A percentile compares a stretch with the other conserved stretches of the same genome.
Evolutionary conservation across 1,140 invertebrate genomes (phyloP).

Genomic region (Onthophagus taurus): DNA sequence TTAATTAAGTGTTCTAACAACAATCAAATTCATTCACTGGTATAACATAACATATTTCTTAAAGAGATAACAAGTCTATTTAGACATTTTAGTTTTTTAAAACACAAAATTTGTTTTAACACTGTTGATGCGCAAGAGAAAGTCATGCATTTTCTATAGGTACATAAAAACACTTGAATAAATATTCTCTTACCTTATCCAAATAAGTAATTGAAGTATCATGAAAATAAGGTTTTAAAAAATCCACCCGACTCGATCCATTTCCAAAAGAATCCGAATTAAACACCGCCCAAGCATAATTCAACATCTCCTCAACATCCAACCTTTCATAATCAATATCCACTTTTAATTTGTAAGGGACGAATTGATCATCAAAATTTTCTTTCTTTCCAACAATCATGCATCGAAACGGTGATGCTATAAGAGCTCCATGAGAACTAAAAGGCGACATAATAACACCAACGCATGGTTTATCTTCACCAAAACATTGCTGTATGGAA

Average conservation of each 20-base stretch:
- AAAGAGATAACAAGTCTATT: too few relatives aligned
- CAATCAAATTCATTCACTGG: too few relatives aligned
- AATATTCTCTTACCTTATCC: conserved; percentile 30
- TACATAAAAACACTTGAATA: too few relatives aligned
- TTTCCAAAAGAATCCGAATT: conserved; percentile 9
- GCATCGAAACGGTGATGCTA: conserved; percentile 34
- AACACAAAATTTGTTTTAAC: too few relatives aligned
- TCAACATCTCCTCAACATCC: conserved; percentile 23
- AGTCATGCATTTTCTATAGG: too few relatives aligned
- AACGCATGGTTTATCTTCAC: conserved; percentile 43
- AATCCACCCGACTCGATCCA: conserved; percentile 21
- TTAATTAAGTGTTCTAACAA: too few relatives aligned
- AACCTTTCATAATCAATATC: conserved; percentile 23
- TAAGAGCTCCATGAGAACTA: conserved; percentile 32
- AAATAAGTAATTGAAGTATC: conserved; percentile 32
- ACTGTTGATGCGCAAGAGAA: too few relatives aligned
- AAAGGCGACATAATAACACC: conserved; percentile 50
- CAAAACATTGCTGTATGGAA: conserved; percentile 49
- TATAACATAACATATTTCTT: too few relatives aligned
- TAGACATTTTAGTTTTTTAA: too few relatives aligned
- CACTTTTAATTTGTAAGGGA: conserved; percentile 36
- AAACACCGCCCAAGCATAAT: conserved; percentile 17
- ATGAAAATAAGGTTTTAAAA: conserved; percentile 29
- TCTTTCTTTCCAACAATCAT: conserved; percentile 31
- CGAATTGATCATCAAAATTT: conserved; percentile 26